Evolutionary conservation across 2,888 invertebrate genomes (phyloP).

Genomic region (Apotomis turbidana): DNA sequence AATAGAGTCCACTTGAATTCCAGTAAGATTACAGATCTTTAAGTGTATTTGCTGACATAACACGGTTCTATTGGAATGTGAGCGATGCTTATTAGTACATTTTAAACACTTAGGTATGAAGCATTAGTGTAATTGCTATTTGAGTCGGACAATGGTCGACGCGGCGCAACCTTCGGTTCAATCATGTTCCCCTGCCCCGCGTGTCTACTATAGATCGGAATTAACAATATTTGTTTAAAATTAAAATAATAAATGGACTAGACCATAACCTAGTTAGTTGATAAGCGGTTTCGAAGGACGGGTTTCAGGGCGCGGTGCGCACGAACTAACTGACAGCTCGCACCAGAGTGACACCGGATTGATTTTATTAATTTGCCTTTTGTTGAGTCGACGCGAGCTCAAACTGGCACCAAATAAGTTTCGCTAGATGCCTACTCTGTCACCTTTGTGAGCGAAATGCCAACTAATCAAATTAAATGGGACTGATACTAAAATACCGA

Average conservation of each 20-base stretch:
- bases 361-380: slow-evolving; percentile 50
- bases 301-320: slow-evolving; percentile 74
- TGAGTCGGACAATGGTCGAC: slow-evolving; percentile 58
- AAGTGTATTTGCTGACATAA: slow-evolving; percentile 7
- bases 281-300: slow-evolving; percentile 73
- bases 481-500: slow-evolving; percentile 30
- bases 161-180: slow-evolving; percentile 65
- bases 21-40: slow-evolving; percentile 22
- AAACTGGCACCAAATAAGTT: slow-evolving; percentile 51
- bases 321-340: slow-evolving; percentile 60
- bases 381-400: slow-evolving; percentile 59
- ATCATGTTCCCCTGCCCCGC: slow-evolving; percentile 57
- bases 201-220: slow-evolving; percentile 45
- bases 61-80: slow-evolving; percentile 26
- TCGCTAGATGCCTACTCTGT: slow-evolving; percentile 44
- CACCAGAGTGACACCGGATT: slow-evolving; percentile 57
- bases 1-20: slow-evolving; percentile 29
- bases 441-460: slow-evolving; percentile 36
- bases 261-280: slow-evolving; percentile 63
- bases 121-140: slow-evolving; percentile 60
- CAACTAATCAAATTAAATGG: slow-evolving; percentile 38
- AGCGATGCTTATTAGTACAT: slow-evolving; percentile 32
- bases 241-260: slow-evolving; percentile 74
- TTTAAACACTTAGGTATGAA: slow-evolving; percentile 51
- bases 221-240: slow-evolving; percentile 66